These are phyloP conservation scores for Trissoscelio sp. DNA, from an alignment of 2,888 invertebrate genomes.

Conservation along the genomic window DNA sequence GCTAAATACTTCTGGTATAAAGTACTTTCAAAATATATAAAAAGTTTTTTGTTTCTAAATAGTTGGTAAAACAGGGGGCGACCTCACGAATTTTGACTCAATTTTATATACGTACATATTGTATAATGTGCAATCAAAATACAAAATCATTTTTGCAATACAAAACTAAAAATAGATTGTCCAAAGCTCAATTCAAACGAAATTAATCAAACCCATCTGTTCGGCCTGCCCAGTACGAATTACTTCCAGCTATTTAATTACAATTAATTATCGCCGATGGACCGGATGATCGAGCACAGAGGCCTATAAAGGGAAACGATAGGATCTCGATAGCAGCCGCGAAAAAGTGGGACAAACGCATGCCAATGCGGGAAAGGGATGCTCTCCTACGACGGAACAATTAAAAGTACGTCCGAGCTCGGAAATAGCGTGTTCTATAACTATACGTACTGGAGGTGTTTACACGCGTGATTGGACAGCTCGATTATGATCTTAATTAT, in stretches of 20 bases:
- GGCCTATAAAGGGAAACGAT: not conserved
- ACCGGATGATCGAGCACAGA: not conserved
- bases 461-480: constrained; percentile 55
- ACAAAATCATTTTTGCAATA: too few species aligned
- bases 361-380: not conserved
- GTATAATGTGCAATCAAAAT: too few species aligned
- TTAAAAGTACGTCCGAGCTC: constrained; percentile 32
- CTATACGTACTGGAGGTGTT: constrained; percentile 45
- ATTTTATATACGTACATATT: too few species aligned
- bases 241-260: not conserved
- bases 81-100: too few species aligned
- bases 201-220: too few species aligned
- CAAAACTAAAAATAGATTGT: too few species aligned
- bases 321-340: not conserved
- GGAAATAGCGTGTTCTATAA: constrained; percentile 36
- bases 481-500: constrained; percentile 68
- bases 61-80: too few species aligned
- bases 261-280: constrained; percentile 1
- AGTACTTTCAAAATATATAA: too few species aligned
- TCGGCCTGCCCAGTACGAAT: too few species aligned
- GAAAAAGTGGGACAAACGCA: constrained; percentile 8
- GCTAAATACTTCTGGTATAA: too few species aligned
- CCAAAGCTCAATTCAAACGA: too few species aligned
- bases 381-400: constrained; percentile 24
- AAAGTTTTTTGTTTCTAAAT: too few species aligned